phyloP scores from a whole-genome alignment of 1,140 invertebrate genomes.

The Manduca sexta region DNA sequence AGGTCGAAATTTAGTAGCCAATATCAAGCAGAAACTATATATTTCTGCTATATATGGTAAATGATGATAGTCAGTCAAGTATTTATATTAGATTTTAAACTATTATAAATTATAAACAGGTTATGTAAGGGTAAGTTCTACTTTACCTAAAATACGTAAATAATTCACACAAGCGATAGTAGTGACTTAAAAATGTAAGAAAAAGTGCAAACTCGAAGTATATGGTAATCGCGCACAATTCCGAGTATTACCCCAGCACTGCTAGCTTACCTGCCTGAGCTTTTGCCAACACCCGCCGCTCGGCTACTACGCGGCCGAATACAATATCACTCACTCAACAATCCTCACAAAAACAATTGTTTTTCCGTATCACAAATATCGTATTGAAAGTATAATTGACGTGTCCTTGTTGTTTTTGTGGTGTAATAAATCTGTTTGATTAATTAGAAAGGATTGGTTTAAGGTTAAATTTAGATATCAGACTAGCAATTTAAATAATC shows the following conservation, averaged over 20 bases:
- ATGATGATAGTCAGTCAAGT: too few relatives aligned
- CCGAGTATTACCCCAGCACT: constrained; percentile 34
- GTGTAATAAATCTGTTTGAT: neutral
- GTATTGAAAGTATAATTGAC: constrained; percentile 12
- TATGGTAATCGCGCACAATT: constrained; percentile 20
- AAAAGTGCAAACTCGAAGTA: neutral
- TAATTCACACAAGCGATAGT: too few relatives aligned
- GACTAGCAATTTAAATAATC: too few relatives aligned
- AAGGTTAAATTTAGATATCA: neutral
- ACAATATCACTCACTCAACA: constrained; percentile 11
- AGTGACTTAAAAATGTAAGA: neutral
- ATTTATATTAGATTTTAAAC: too few relatives aligned
- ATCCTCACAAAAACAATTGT: constrained; percentile 3
- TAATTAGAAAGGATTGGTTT: constrained; percentile 11
- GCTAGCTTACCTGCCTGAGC: constrained; percentile 37
- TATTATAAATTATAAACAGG: too few relatives aligned
- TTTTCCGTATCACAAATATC: constrained; percentile 12
- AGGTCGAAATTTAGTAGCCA: too few relatives aligned
- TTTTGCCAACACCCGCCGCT: constrained; percentile 18
- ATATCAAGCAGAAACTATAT: too few relatives aligned
- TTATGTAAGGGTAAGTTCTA: too few relatives aligned
- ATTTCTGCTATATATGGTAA: too few relatives aligned
- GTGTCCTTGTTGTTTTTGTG: constrained; percentile 11
- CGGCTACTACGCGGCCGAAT: constrained; percentile 25
- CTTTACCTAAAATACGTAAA: too few relatives aligned